Conservation (phyloP, 2,797 vertebrate genomes). For the Antennarius maculatus region DNA sequence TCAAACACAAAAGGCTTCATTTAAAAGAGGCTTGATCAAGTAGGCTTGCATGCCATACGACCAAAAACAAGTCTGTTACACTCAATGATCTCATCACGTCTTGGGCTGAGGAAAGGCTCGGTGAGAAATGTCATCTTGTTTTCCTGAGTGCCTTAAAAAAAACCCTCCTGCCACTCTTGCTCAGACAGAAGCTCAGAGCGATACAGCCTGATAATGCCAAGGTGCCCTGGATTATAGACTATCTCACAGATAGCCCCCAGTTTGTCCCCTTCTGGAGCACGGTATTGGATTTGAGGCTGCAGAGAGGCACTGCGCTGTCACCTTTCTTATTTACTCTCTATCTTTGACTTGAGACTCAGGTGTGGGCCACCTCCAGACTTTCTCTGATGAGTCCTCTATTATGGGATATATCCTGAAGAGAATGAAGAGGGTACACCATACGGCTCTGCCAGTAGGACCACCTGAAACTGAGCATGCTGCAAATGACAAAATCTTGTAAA, state of each 20-base stretch:
- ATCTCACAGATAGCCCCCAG: conserved; percentile 57
- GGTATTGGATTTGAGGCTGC: conserved; percentile 65
- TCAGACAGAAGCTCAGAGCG: conserved; percentile 52
- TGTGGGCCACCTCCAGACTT: conserved; percentile 47
- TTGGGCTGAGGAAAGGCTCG: background rate
- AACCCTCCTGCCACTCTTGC: conserved; percentile 51
- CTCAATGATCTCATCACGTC: background rate
- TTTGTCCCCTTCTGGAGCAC: conserved; percentile 55
- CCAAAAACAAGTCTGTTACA: background rate
- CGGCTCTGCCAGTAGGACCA: background rate
- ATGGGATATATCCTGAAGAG: conserved; percentile 4
- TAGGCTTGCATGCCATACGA: conserved; percentile 19
- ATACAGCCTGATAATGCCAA: conserved; percentile 68
- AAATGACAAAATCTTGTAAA: too few species aligned
- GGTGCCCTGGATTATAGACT: conserved; percentile 74
- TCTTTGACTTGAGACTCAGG: conserved; percentile 42
- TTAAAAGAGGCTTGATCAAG: conserved; percentile 14
- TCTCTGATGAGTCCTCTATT: conserved; percentile 27
- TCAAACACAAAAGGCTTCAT: conserved; percentile 27
- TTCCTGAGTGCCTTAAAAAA: conserved; percentile 56
- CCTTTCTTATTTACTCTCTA: conserved; percentile 43
- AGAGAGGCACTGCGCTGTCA: conserved; percentile 43
- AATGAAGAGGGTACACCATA: background rate
- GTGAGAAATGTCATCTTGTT: conserved; percentile 44
- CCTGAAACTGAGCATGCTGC: background rate